Percentiles rank a stretch among this genome's conserved stretches.
Evolutionary conservation across 1,140 invertebrate species (phyloP).

Genomic region (Thaumatotibia leucotreta): DNA sequence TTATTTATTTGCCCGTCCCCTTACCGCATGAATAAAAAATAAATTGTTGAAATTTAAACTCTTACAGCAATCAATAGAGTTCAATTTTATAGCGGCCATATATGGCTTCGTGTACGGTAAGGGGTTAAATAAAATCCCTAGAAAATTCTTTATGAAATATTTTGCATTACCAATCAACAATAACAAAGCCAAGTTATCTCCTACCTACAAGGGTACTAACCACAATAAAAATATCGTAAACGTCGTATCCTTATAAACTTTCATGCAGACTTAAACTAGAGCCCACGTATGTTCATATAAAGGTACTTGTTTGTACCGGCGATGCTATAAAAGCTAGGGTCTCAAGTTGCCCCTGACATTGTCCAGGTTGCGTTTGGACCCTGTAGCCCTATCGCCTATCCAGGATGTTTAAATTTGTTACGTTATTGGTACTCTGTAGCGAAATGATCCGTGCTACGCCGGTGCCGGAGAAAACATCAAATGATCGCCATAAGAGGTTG

Average conservation of each 20-base stretch:
- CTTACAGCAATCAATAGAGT: no score
- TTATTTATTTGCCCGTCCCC: no score
- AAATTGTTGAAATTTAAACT: no score
- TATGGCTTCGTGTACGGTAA: no score
- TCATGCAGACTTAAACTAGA: constrained; percentile 51
- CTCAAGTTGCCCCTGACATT: constrained; percentile 65
- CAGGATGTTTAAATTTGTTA: constrained; percentile 44
- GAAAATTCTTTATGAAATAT: not conserved
- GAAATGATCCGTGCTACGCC: constrained; percentile 19
- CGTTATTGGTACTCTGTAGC: constrained; percentile 30
- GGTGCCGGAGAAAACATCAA: constrained; percentile 25
- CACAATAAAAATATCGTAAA: not conserved
- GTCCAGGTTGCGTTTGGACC: constrained; percentile 30
- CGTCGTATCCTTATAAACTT: constrained; percentile 57
- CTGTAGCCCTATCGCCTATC: not conserved
- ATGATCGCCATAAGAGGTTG: constrained; percentile 31
- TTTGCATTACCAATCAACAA: not conserved
- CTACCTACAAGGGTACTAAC: not conserved
- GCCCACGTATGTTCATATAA: constrained; percentile 53
- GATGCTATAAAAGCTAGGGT: constrained; percentile 67
- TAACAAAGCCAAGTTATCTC: not conserved
- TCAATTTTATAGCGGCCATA: no score
- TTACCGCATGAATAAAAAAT: no score
- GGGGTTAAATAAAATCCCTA: not conserved
- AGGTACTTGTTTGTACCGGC: constrained; percentile 45